These are phyloP conservation scores for Drosophila greeni DNA, from an alignment of 2,888 invertebrate species.

Conservation along the genomic window DNA sequence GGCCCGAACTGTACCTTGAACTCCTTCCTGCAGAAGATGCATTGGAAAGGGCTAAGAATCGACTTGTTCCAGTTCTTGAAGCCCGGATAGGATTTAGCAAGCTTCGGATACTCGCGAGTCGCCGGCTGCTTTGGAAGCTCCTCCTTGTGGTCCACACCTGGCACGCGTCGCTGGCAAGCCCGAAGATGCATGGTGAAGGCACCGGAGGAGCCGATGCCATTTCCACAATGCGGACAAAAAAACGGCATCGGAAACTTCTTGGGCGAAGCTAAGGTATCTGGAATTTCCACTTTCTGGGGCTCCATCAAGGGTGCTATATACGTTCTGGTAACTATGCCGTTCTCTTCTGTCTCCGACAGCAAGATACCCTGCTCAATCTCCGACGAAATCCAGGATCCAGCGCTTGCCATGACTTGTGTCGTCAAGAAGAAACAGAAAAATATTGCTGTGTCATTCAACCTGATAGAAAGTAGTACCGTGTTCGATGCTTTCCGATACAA, in stretches of 20 bases:
- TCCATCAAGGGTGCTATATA: constrained; percentile 9
- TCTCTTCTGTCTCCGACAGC: constrained; percentile 22
- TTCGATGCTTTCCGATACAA: constrained; percentile 16
- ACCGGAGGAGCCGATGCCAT: constrained; percentile 9
- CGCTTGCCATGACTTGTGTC: constrained; percentile 11
- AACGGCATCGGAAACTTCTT: background rate
- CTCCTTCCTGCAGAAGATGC: constrained; percentile 16
- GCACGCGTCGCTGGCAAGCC: constrained; percentile 5
- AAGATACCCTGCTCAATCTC: constrained; percentile 17
- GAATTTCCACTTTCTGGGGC: background rate
- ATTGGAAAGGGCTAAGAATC: background rate
- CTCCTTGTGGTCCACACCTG: background rate
- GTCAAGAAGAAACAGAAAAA: background rate
- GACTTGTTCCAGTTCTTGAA: background rate
- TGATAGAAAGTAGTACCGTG: constrained; percentile 13
- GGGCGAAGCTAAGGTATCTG: background rate
- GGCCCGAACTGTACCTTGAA: background rate
- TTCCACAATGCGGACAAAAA: constrained; percentile 16
- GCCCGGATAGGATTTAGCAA: background rate
- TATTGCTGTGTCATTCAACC: constrained; percentile 3
- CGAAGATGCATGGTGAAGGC: constrained; percentile 20
- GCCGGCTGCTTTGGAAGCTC: background rate
- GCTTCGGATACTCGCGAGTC: background rate
- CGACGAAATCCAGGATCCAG: background rate
- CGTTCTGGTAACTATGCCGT: constrained; percentile 19